A percentile compares a stretch with the other conserved stretches of the same genome.
These are phyloP conservation scores for Oenanthe oenanthe DNA, from an alignment of 2,113 vertebrate species.

Conservation along the genomic window DNA sequence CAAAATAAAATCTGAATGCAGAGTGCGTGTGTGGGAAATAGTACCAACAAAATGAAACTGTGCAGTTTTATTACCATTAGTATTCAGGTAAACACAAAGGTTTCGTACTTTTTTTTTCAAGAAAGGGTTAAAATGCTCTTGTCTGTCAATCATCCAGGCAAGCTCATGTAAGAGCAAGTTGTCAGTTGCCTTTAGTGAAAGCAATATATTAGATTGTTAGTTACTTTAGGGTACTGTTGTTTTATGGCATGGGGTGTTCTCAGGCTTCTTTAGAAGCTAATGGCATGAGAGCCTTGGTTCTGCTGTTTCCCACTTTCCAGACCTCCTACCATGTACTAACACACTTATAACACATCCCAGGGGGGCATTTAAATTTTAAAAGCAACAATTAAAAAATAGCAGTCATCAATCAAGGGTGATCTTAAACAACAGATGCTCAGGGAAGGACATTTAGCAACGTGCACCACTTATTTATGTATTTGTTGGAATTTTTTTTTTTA, in stretches of 20 bases:
- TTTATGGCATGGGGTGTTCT: slow-evolving; percentile 56
- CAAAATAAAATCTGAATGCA: not conserved
- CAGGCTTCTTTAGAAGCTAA: slow-evolving; percentile 51
- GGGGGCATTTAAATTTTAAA: slow-evolving; percentile 82
- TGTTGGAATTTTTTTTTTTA: slow-evolving; percentile 6
- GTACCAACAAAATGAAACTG: not conserved
- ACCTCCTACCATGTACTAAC: slow-evolving; percentile 74
- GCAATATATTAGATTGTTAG: slow-evolving; percentile 53
- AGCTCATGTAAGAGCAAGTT: slow-evolving; percentile 7
- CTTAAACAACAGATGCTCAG: slow-evolving; percentile 78
- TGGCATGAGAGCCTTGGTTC: slow-evolving; percentile 59
- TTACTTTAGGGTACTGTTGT: slow-evolving; percentile 63
- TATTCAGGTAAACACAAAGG: not conserved
- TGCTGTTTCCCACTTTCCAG: slow-evolving; percentile 73
- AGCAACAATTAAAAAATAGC: slow-evolving; percentile 85
- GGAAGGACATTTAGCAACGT: slow-evolving; percentile 71
- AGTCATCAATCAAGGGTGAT: slow-evolving; percentile 80
- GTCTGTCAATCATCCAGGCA: slow-evolving; percentile 38
- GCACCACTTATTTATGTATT: slow-evolving; percentile 71
- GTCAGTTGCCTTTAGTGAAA: slow-evolving; percentile 60
- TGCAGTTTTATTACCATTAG: not conserved
- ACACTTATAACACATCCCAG: slow-evolving; percentile 79
- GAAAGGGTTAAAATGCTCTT: slow-evolving; percentile 17
- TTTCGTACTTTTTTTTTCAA: not conserved
- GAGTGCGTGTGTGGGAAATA: not conserved